Evolutionary conservation across 2,797 vertebrate genomes (phyloP).

Genomic region (Aplochiton taeniatus): DNA sequence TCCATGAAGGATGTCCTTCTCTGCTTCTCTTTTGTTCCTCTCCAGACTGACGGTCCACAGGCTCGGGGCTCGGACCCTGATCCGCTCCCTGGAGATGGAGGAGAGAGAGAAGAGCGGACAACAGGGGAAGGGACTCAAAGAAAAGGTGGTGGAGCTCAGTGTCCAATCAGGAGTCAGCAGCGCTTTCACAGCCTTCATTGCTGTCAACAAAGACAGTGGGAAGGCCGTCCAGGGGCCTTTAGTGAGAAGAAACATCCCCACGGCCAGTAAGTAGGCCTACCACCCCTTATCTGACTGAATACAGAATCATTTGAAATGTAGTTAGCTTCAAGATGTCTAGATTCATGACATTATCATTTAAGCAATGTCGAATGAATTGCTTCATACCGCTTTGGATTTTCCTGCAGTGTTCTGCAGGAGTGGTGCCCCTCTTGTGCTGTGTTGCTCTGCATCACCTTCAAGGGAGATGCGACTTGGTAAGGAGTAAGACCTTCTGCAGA

Average conservation of each 20-base stretch:
- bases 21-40: neutral
- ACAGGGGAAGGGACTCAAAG: conserved; percentile 33
- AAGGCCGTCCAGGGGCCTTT: conserved; percentile 64
- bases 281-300: too few relatives aligned
- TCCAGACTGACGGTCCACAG: conserved; percentile 74
- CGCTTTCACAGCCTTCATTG: conserved; percentile 77
- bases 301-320: neutral
- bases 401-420: too few relatives aligned
- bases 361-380: too few relatives aligned
- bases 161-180: conserved; percentile 80
- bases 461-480: too few relatives aligned
- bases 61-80: conserved; percentile 72
- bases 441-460: too few relatives aligned
- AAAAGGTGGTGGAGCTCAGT: conserved; percentile 74
- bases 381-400: too few relatives aligned
- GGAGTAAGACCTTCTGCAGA: too few relatives aligned
- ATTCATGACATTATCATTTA: too few relatives aligned
- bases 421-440: too few relatives aligned
- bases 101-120: conserved; percentile 40
- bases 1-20: neutral
- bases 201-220: conserved; percentile 64
- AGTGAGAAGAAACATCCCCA: conserved; percentile 51
- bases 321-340: too few relatives aligned
- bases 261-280: conserved; percentile 40
- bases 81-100: conserved; percentile 70